These are phyloP conservation scores for Manis crassicaudata DNA, from an alignment of 2,797 vertebrate genomes.

Conservation along the genomic window DNA sequence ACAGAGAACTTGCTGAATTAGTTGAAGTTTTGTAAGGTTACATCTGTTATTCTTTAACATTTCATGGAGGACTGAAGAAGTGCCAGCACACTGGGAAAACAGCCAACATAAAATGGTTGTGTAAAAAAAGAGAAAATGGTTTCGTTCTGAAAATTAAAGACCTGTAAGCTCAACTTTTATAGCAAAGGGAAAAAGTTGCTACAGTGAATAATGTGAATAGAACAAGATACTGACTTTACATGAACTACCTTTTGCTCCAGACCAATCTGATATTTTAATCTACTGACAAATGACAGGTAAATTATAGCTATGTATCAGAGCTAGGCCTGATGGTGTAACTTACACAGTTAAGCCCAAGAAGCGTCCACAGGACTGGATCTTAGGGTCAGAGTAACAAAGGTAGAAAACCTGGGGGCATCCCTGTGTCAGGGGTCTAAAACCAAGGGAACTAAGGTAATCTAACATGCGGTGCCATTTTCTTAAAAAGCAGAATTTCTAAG, in stretches of 20 bases:
- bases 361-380: not conserved
- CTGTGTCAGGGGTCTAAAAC: not conserved
- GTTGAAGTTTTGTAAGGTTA: conserved; percentile 25
- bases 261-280: not conserved
- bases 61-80: conserved; percentile 39
- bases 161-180: conserved; percentile 17
- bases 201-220: not conserved
- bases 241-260: not conserved
- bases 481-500: not conserved
- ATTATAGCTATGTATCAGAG: not conserved
- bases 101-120: conserved; percentile 53
- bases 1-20: conserved; percentile 22
- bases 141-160: conserved; percentile 61
- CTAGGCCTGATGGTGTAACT: not conserved
- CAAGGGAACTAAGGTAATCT: not conserved
- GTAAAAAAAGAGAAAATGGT: conserved; percentile 46
- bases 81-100: conserved; percentile 57
- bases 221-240: not conserved
- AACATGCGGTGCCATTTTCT: not conserved
- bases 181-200: not conserved
- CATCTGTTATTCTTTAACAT: conserved; percentile 65
- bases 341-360: not conserved
- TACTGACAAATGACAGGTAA: not conserved
- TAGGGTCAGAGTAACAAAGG: not conserved
- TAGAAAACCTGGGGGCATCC: not conserved